These are phyloP conservation scores for Lasiurus borealis DNA, from an alignment of 2,113 vertebrate species.

Conservation along the genomic window DNA sequence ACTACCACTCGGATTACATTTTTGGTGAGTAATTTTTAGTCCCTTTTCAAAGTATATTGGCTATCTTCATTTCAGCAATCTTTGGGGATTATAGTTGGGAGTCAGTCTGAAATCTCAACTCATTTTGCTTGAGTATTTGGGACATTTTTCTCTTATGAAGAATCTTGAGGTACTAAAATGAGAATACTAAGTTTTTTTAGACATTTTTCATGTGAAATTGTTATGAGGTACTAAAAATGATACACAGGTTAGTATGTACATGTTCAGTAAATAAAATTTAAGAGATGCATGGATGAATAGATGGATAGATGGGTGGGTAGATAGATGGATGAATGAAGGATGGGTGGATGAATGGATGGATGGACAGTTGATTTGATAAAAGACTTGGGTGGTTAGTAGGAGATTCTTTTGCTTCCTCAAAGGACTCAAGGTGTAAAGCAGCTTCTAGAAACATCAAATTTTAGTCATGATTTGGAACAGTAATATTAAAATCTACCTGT, in stretches of 20 bases:
- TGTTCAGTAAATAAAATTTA: neutral
- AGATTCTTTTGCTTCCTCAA: neutral
- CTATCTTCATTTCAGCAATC: neutral
- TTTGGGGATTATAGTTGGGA: neutral
- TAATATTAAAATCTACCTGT: neutral
- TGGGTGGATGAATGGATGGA: too few species aligned
- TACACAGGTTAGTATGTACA: neutral
- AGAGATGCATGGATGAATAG: neutral
- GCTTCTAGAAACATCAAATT: conserved; percentile 6
- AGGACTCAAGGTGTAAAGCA: neutral
- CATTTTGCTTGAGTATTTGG: neutral
- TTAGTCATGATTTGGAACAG: neutral
- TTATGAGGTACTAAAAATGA: neutral
- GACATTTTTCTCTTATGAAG: neutral
- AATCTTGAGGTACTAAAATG: neutral
- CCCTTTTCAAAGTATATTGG: neutral
- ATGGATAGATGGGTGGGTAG: neutral
- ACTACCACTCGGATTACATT: neutral
- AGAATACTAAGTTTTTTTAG: neutral
- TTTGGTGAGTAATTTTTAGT: neutral
- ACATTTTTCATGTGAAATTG: neutral
- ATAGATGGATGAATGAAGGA: neutral
- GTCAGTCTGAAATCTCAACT: neutral
- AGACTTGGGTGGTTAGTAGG: neutral
- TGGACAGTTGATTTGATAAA: neutral